Evolutionary conservation across 2,113 vertebrate genomes (phyloP).

Genomic region (Anhinga anhinga): DNA sequence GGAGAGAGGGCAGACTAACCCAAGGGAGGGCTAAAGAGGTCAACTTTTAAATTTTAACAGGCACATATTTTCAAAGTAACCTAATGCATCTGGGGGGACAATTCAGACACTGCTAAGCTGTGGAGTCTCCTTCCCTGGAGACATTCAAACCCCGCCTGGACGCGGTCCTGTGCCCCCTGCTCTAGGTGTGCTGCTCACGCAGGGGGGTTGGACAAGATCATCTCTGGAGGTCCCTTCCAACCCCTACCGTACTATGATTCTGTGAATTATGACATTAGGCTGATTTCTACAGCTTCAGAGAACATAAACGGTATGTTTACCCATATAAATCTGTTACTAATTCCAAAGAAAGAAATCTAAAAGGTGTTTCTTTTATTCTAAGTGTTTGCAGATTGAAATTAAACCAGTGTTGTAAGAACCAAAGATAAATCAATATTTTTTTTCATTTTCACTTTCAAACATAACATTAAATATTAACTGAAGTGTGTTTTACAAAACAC

Average conservation of each 20-base stretch:
- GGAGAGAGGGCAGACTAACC: neutral
- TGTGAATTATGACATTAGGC: neutral
- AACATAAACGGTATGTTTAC: neutral
- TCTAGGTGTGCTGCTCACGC: too few relatives aligned
- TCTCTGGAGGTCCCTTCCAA: too few relatives aligned
- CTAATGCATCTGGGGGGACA: too few relatives aligned
- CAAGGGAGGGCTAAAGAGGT: rapidly evolving
- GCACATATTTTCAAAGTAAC: neutral
- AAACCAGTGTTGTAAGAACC: neutral
- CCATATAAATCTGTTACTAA: neutral
- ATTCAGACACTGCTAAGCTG: neutral
- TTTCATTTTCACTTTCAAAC: neutral
- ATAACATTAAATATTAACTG: neutral
- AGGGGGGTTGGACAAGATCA: too few relatives aligned
- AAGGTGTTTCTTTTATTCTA: neutral
- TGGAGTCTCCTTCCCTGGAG: too few relatives aligned
- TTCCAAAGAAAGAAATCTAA: neutral
- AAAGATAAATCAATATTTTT: neutral
- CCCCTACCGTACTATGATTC: too few relatives aligned
- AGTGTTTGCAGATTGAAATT: conserved; percentile 19
- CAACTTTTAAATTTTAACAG: neutral
- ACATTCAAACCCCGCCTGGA: too few relatives aligned
- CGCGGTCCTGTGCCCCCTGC: too few relatives aligned
- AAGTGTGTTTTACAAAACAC: neutral
- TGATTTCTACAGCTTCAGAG: neutral